These are phyloP conservation scores for Eretmodus cyanostictus DNA, from an alignment of 2,113 vertebrate genomes.

Conservation along the genomic window DNA sequence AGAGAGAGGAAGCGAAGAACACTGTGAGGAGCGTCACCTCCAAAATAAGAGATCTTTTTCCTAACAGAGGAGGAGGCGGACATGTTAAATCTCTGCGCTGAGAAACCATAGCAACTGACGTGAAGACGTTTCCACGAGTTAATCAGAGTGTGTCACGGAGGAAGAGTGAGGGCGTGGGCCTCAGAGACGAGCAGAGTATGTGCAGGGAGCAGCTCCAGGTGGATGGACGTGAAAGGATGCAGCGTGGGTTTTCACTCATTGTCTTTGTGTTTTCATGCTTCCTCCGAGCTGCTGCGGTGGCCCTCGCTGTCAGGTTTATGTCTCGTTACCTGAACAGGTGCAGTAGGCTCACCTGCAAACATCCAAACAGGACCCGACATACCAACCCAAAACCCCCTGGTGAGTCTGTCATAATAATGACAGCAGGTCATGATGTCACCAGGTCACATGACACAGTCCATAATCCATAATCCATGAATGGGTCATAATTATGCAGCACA, in stretches of 20 bases:
- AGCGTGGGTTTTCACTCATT: not conserved
- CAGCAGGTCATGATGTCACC: not conserved
- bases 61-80: not conserved
- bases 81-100: not conserved
- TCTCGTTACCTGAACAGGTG: not conserved
- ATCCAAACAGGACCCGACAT: not conserved
- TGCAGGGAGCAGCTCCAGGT: not conserved
- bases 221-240: not conserved
- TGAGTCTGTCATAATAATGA: not conserved
- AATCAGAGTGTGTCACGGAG: not conserved
- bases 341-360: not conserved
- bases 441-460: not conserved
- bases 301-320: not conserved
- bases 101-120: not conserved
- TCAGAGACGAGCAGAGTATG: not conserved
- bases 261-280: not conserved
- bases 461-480: not conserved
- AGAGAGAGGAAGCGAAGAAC: not conserved
- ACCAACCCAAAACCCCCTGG: not conserved
- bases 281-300: not conserved
- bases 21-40: not conserved
- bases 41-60: not conserved
- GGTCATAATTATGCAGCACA: not conserved
- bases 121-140: not conserved
- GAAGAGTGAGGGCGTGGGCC: not conserved